phyloP scores from a whole-genome alignment of 2,113 vertebrate species.

The Helogale parvula region DNA sequence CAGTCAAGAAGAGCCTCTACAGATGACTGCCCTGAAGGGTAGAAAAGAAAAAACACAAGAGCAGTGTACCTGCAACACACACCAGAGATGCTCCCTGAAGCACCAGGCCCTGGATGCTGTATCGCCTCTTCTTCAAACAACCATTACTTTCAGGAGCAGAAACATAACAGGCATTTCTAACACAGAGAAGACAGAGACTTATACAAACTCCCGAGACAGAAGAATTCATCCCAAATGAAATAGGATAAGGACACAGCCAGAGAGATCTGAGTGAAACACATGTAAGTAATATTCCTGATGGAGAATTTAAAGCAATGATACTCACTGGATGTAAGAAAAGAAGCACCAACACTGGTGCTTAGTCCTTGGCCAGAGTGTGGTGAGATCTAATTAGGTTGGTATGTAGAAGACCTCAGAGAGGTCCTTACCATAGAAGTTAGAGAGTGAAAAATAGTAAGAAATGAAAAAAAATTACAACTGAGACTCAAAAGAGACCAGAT shows the following conservation, averaged over 20 bases:
- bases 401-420: neutral
- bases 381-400: too few species aligned
- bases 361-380: too few species aligned
- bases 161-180: neutral
- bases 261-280: neutral
- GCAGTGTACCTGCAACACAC: neutral
- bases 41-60: neutral
- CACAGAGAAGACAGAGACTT: neutral
- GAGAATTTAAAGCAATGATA: neutral
- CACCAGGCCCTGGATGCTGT: neutral
- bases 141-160: neutral
- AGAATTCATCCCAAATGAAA: neutral
- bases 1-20: neutral
- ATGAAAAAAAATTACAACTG: neutral
- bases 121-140: neutral
- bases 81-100: neutral
- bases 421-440: neutral
- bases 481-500: neutral
- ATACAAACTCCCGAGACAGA: neutral
- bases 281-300: neutral
- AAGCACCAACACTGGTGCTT: too few species aligned
- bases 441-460: neutral
- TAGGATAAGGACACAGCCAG: neutral
- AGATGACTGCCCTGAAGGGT: neutral
- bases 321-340: neutral